Base-by-base conservation (phyloP, 1,140 invertebrate genomes). In the Rhyacophila brunnea region DNA sequence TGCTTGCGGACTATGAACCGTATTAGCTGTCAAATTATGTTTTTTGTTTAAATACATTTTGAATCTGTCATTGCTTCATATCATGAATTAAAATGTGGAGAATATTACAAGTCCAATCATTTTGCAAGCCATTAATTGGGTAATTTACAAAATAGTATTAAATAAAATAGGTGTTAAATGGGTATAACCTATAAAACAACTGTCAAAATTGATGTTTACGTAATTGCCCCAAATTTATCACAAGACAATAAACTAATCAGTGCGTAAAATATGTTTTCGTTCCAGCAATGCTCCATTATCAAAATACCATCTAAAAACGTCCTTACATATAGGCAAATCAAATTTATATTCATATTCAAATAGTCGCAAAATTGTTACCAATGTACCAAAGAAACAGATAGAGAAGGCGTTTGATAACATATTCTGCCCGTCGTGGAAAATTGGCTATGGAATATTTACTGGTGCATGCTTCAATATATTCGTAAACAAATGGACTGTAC, bases 31-130 rank as follows among this genome's bases (percentile, higher is more conserved):
- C 23, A 28, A 28, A 28, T 28, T 28, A 28, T 28, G 23, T 28
- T 28, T 28, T 28, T 28, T 9, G 9, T 13, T 5, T 40, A 40
- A 13, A 13, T 40, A 5, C 4, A 40, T 40, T 40, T 4, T 40
- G 11, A 5, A 40, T 11, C 4, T 40, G 11, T 15, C 11, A 15
- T 13, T 40, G 11, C 11, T 5, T 5, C 11, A 40, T 58, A 47
- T 43, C 46, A 42, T 58, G 35, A 58, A 34, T 45, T 52, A 56
- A 61, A 51, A 65, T 65, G 62, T 65, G 19, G 19, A 57, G 47
- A 50, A 38, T 61, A 32, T 51, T 65, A 3, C 38, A 60, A 14
- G 51, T 46, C 9, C 23, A 56, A 11, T 36, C 49, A 10, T 28
- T 28, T 40, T 44, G 34, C 44, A 58, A 46, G 49, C 43, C 48